Conservation (phyloP, 2,797 vertebrate species). For the Molossus alvarezi region DNA sequence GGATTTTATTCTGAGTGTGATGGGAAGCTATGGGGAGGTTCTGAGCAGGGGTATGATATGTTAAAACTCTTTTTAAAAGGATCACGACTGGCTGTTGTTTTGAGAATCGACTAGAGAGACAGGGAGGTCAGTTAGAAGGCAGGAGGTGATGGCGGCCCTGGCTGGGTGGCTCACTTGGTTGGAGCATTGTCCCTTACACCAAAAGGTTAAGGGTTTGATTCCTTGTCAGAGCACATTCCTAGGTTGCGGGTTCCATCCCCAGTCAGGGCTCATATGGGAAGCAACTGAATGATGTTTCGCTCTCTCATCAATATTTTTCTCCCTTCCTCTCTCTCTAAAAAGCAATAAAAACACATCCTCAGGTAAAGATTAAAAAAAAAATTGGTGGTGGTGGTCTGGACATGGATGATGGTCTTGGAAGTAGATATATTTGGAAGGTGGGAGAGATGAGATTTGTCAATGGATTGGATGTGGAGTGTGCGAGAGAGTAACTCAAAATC, state of each 20-base stretch:
- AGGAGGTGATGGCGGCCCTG: not conserved
- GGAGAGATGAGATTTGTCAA: no score
- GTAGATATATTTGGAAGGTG: no score
- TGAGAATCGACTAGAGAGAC: not conserved
- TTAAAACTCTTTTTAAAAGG: conserved; percentile 12
- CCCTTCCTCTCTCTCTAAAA: not conserved
- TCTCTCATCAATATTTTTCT: not conserved
- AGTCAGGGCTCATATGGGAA: no score
- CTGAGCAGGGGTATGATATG: not conserved
- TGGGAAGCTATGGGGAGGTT: conserved; percentile 4
- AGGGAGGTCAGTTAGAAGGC: not conserved
- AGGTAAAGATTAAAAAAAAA: no score
- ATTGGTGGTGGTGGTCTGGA: no score
- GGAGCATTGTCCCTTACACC: not conserved
- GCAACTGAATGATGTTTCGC: not conserved
- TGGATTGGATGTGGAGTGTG: no score
- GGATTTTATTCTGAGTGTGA: conserved; percentile 11
- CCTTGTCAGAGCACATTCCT: not conserved
- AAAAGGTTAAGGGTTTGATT: not conserved
- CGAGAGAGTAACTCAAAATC: no score
- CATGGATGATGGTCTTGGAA: no score
- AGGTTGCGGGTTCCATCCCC: no score
- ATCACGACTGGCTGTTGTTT: not conserved
- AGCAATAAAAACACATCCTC: no score
- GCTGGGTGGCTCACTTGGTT: not conserved